A percentile compares a stretch with the other conserved stretches of the same genome.
Evolutionary conservation across 2,888 invertebrate genomes (phyloP).

Genomic region (Microchrysa polita): DNA sequence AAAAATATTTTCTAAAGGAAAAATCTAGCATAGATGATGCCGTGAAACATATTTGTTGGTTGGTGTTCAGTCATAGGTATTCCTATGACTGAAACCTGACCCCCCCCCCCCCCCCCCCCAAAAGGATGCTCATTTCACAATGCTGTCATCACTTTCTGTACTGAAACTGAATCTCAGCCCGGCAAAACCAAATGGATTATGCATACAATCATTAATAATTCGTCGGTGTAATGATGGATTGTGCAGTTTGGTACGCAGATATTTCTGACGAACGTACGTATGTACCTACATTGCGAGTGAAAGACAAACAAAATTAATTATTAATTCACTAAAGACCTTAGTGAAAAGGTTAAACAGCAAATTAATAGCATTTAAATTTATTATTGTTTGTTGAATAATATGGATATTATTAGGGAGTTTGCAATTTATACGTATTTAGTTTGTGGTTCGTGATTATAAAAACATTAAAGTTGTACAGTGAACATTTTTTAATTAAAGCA

Average conservation of each 20-base stretch:
- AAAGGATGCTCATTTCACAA: conserved; percentile 23
- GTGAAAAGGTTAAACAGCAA: conserved; percentile 46
- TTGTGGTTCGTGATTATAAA: no score
- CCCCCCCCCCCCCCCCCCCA: no score
- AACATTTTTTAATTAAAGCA: no score
- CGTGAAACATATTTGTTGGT: background rate
- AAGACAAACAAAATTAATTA: conserved; percentile 45
- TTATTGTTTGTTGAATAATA: conserved; percentile 1
- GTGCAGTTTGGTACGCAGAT: conserved; percentile 31
- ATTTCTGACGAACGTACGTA: background rate
- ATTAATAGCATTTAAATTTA: conserved; percentile 40
- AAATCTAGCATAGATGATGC: background rate
- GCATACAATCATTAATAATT: conserved; percentile 47
- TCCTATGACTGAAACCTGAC: background rate
- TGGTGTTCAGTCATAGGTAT: background rate
- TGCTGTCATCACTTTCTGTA: background rate
- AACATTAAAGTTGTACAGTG: no score
- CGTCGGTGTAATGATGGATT: conserved; percentile 49
- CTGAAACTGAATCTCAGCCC: conserved; percentile 9
- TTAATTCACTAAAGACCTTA: conserved; percentile 45
- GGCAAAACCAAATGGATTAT: conserved; percentile 46
- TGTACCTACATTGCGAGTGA: no score
- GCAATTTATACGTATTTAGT: no score
- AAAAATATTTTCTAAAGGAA: conserved; percentile 27
- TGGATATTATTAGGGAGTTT: no score